Conservation (phyloP, 2,888 invertebrate genomes). For the Chydorus sphaericus region DNA sequence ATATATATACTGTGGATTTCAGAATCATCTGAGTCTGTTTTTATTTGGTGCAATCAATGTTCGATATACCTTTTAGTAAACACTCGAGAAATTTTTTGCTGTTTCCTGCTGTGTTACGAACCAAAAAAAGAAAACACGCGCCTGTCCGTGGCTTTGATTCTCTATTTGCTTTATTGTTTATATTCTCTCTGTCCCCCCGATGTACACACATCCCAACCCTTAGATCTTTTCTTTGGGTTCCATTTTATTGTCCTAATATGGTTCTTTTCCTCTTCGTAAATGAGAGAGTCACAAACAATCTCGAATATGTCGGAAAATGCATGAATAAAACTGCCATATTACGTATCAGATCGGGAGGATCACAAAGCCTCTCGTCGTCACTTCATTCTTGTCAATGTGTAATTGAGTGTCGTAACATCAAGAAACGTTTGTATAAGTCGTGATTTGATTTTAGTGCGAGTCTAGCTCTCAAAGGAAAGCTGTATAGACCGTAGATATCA, state of each 20-base stretch:
- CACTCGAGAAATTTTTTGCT: neutral
- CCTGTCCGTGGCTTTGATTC: neutral
- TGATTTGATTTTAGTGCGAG: too few species aligned
- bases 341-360: too few species aligned
- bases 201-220: neutral
- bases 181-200: neutral
- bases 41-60: slow-evolving; percentile 3
- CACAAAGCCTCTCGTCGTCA: too few species aligned
- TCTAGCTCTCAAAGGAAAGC: too few species aligned
- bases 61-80: neutral
- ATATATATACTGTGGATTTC: neutral
- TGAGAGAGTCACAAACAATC: too few species aligned
- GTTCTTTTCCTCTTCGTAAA: too few species aligned
- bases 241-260: too few species aligned
- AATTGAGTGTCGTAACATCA: too few species aligned
- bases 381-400: too few species aligned
- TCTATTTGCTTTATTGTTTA: neutral
- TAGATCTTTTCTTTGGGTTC: neutral
- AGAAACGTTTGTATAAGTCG: too few species aligned
- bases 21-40: neutral
- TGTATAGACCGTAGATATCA: too few species aligned
- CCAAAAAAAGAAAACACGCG: neutral
- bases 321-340: slow-evolving; percentile 3
- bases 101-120: neutral
- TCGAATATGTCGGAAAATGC: neutral